Conservation (phyloP, 2,113 vertebrate genomes). For the Lepus americanus region DNA sequence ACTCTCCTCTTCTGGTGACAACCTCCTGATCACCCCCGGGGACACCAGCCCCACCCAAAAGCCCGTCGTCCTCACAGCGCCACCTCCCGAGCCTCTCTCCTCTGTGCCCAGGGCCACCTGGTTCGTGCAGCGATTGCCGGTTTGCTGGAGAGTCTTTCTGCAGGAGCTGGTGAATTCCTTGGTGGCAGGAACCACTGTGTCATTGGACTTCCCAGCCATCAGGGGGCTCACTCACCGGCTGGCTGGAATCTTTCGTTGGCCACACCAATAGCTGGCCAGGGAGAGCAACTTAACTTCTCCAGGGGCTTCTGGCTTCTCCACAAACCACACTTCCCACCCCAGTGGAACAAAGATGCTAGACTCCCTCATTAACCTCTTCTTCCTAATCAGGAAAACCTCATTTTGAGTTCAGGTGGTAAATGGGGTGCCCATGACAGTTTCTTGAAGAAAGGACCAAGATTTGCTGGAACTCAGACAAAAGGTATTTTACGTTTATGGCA, state of each 20-base stretch:
- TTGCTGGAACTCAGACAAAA: conserved; percentile 72
- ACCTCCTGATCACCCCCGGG: not conserved
- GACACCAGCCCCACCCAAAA: not conserved
- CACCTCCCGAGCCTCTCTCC: not conserved
- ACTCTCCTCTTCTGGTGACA: not conserved
- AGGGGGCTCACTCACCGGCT: not conserved
- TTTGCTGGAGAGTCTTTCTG: not conserved
- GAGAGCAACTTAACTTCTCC: conserved; percentile 54
- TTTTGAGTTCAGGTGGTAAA: conserved; percentile 76
- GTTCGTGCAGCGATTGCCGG: not conserved
- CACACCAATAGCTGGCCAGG: not conserved
- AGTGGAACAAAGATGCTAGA: conserved; percentile 9
- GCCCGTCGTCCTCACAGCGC: not conserved
- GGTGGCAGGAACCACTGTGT: not conserved
- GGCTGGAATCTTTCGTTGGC: not conserved
- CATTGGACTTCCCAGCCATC: not conserved
- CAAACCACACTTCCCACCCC: conserved; percentile 54
- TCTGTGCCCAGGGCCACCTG: not conserved
- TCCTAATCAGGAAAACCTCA: conserved; percentile 66
- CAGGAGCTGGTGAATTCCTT: not conserved
- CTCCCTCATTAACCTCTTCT: conserved; percentile 65
- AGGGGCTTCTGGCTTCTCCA: conserved; percentile 12
- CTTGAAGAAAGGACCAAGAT: conserved; percentile 81
- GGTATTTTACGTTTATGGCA: conserved; percentile 59
- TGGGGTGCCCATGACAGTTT: conserved; percentile 66